Evolutionary conservation across 2,888 invertebrate genomes (phyloP).

Genomic region (Yponomeuta plumbellus): DNA sequence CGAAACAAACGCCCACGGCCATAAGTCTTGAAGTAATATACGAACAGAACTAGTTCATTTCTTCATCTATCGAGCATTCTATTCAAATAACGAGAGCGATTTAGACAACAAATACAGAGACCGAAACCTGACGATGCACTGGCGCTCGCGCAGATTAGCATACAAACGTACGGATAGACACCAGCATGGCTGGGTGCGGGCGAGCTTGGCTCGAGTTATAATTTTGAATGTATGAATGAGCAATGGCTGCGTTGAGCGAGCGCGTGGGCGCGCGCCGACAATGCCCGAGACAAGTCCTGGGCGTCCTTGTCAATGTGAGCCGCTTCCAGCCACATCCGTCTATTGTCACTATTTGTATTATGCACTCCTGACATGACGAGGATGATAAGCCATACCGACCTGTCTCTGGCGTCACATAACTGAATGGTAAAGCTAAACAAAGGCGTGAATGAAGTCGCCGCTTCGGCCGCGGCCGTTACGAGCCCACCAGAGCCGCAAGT

Average conservation of each 20-base stretch:
- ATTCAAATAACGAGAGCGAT: constrained; percentile 74
- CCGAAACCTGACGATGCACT: constrained; percentile 68
- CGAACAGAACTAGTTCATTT: constrained; percentile 67
- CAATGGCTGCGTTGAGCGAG: constrained; percentile 58
- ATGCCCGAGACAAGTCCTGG: constrained; percentile 71
- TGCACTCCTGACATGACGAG: constrained; percentile 64
- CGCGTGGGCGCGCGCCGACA: constrained; percentile 71
- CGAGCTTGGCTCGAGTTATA: constrained; percentile 63
- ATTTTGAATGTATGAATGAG: constrained; percentile 77
- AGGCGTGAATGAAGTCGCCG: neutral
- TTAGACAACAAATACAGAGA: constrained; percentile 70
- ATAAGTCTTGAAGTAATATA: constrained; percentile 44
- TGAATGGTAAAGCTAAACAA: constrained; percentile 16
- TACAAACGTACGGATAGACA: constrained; percentile 70
- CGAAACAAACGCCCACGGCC: constrained; percentile 59
- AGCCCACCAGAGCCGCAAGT: constrained; percentile 2
- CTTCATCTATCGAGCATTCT: constrained; percentile 72
- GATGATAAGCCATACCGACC: constrained; percentile 41
- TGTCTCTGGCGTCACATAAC: constrained; percentile 35
- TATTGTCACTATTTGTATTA: constrained; percentile 72
- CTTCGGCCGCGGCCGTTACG: neutral
- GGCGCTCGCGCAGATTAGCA: constrained; percentile 68
- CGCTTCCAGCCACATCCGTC: constrained; percentile 75
- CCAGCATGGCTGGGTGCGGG: constrained; percentile 65
- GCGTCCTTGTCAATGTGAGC: constrained; percentile 77